Evolutionary conservation across 2,888 invertebrate genomes (phyloP).

Genomic region (Actias luna): DNA sequence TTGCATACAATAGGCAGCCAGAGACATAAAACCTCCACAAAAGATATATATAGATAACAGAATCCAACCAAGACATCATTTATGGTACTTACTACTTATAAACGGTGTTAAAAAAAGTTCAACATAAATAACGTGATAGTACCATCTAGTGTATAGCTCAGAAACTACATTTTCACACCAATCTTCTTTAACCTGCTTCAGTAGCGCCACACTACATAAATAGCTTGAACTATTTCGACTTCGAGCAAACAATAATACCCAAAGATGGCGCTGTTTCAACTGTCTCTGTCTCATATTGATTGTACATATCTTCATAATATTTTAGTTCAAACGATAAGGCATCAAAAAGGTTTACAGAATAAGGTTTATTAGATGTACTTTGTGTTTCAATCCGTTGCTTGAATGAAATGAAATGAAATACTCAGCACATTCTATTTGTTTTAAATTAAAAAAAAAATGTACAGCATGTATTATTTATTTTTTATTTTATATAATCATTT

Average conservation of each 20-base stretch:
- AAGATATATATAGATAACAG: too few relatives aligned
- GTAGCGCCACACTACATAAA: conserved; percentile 35
- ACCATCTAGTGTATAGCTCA: conserved; percentile 45
- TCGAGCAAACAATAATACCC: neutral
- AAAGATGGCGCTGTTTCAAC: conserved; percentile 59
- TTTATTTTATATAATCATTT: neutral
- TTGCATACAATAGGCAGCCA: too few relatives aligned
- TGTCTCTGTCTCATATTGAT: conserved; percentile 43
- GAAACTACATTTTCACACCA: conserved; percentile 23
- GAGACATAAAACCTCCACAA: too few relatives aligned
- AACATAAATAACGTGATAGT: conserved; percentile 20
- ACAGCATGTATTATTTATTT: neutral
- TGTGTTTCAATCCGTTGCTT: neutral
- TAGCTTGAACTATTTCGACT: conserved; percentile 31
- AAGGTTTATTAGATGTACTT: neutral
- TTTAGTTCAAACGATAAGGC: conserved; percentile 36
- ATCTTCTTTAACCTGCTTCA: conserved; percentile 12
- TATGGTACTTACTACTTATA: too few relatives aligned
- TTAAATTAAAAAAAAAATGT: neutral
- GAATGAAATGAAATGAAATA: neutral
- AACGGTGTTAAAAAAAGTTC: neutral
- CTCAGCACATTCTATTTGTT: neutral
- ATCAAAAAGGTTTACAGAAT: neutral
- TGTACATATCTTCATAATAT: conserved; percentile 38
- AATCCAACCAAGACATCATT: too few relatives aligned